These are phyloP conservation scores for Ochropleura leucogaster DNA, from an alignment of 2,888 invertebrate genomes.

Conservation along the genomic window DNA sequence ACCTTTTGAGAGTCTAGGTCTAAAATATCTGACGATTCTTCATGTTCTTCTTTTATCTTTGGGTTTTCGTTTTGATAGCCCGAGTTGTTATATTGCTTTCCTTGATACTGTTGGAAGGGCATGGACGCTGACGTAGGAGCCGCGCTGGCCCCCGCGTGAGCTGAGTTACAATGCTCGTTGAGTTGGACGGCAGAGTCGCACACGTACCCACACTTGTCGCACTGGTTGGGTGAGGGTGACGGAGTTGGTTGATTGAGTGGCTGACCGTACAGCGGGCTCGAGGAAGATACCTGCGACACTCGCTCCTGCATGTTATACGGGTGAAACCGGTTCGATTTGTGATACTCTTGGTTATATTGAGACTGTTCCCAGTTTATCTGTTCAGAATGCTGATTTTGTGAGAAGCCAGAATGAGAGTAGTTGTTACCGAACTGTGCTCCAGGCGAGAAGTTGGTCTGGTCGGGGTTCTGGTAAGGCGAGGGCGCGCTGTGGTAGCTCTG, in stretches of 20 bases:
- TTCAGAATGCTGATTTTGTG: slow-evolving; percentile 87
- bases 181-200: slow-evolving; percentile 94
- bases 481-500: slow-evolving; percentile 93
- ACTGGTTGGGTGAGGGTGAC: slow-evolving; percentile 93
- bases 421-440: slow-evolving; percentile 88
- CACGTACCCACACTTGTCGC: slow-evolving; percentile 96
- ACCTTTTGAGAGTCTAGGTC: slow-evolving; percentile 97
- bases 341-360: slow-evolving; percentile 86
- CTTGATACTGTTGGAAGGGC: slow-evolving; percentile 89
- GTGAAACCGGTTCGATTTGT: slow-evolving; percentile 86
- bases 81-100: slow-evolving; percentile 86
- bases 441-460: slow-evolving; percentile 91
- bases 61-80: slow-evolving; percentile 86
- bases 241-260: slow-evolving; percentile 93
- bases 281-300: slow-evolving; percentile 88
- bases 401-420: slow-evolving; percentile 88
- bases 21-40: slow-evolving; percentile 95
- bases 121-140: slow-evolving; percentile 84
- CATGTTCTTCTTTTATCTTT: slow-evolving; percentile 92
- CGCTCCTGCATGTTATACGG: slow-evolving; percentile 90
- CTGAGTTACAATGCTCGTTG: slow-evolving; percentile 93
- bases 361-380: slow-evolving; percentile 88
- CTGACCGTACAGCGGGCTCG: slow-evolving; percentile 90
- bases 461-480: slow-evolving; percentile 92
- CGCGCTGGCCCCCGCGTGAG: slow-evolving; percentile 90